Base-by-base conservation (phyloP, 1,140 invertebrate species). In the Spodoptera litura region DNA sequence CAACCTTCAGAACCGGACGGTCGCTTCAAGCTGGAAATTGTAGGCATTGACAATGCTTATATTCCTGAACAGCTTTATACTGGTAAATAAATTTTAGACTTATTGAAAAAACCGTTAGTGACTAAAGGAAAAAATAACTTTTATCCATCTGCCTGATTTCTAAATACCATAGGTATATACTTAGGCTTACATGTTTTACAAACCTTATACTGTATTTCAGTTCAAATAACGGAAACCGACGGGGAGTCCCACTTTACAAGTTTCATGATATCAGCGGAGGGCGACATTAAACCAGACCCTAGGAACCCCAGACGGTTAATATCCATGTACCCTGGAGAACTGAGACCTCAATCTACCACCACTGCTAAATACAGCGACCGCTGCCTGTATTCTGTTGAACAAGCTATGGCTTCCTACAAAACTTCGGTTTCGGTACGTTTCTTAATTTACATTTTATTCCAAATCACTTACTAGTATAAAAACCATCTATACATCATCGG, bases 191-290 rank as follows among this genome's bases (percentile, higher is more conserved):
- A 35, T n/a, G 51, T 35, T 27, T 53, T 56, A 49, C 10, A 72
- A 52, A 13, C 8, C 4, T 15, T 27, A 20, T 3, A 25, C 49
- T 62, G 10, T 58, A 3, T 86, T 82, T 25, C 79, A 92, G 91
- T 92, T 2, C 83, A 89, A 88, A 85, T 94, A 71, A 83, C 80
- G 10, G 77, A 80, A 78, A 92, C 88, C 0, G 92, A 94, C 35
- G 89, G 77, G 1, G 80, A 83, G 53, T 91, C 90, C 0, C 81
- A 79, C 15, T 94, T 94, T 59, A 91, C 85, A 13, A 83, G 78
- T 2, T 94, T 93, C 72, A 90, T 93, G 85, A 90, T 94, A 88
- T 93, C 91, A 27, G 91, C 88, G 11, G 93, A 94, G 70, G 93
- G 91, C 2, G 91, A 92, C 20, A 72, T 85, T 3, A 89, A 86